Percentiles rank a stretch among this genome's conserved stretches.
Conservation (phyloP, 2,888 invertebrate genomes). For the Stomorhina lunata region DNA sequence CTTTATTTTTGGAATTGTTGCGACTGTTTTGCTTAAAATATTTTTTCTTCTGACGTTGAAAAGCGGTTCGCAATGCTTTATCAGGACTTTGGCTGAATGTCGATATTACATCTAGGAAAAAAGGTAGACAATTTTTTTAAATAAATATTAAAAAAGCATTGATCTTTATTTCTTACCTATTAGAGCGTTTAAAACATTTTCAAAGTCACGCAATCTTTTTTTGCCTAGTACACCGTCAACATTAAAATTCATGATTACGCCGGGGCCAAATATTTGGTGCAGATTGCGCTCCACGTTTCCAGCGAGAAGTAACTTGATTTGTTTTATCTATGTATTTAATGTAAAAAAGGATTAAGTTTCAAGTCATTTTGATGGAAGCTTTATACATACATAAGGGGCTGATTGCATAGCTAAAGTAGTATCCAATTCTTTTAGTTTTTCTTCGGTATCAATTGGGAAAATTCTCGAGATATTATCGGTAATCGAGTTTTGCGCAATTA, state of each 20-base stretch:
- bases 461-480: no score
- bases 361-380: no score
- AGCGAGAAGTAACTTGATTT: no score
- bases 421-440: slow-evolving; percentile 25
- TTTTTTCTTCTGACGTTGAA: slow-evolving; percentile 23
- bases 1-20: background rate
- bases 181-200: no score
- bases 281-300: slow-evolving; percentile 8
- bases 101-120: background rate
- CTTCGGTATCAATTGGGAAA: slow-evolving; percentile 27
- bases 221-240: slow-evolving; percentile 1
- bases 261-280: background rate
- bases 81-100: background rate
- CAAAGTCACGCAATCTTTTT: no score
- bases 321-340: no score
- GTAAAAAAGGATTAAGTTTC: no score
- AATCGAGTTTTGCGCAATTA: no score
- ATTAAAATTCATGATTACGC: slow-evolving; percentile 2
- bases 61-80: background rate
- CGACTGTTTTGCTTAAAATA: slow-evolving; percentile 13
- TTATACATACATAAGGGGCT: slow-evolving; percentile 51
- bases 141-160: no score
- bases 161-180: no score
- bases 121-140: no score
- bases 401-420: slow-evolving; percentile 9